Conservation (phyloP, 2,113 vertebrate genomes). For the Actenoides lindsayi region DNA sequence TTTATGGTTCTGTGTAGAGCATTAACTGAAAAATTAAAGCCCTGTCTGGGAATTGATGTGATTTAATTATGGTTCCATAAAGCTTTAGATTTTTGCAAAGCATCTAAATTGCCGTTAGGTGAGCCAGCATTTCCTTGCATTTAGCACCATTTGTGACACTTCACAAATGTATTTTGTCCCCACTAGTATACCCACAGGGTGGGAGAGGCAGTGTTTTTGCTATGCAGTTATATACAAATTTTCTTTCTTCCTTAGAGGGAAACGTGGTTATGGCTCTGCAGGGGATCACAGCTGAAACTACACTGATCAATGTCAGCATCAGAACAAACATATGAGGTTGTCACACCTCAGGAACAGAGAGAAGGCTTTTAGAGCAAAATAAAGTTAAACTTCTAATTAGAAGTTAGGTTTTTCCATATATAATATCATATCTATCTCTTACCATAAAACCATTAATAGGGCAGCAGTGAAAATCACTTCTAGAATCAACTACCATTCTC, state of each 20-base stretch:
- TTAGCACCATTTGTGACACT: not conserved
- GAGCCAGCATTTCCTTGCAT: not conserved
- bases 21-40: constrained; percentile 23
- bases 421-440: not conserved
- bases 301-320: not conserved
- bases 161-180: not conserved
- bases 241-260: not conserved
- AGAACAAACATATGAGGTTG: not conserved
- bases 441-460: not conserved
- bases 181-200: not conserved
- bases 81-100: not conserved
- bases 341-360: not conserved
- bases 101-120: not conserved
- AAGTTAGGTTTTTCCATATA: not conserved
- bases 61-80: not conserved
- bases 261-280: not conserved
- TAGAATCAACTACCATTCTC: not conserved
- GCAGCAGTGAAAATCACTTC: not conserved
- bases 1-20: not conserved
- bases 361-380: not conserved
- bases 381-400: not conserved
- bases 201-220: not conserved
- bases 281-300: not conserved
- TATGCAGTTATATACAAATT: not conserved
- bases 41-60: not conserved